Conservation (phyloP, 2,113 vertebrate species). For the Corvus cornix region DNA sequence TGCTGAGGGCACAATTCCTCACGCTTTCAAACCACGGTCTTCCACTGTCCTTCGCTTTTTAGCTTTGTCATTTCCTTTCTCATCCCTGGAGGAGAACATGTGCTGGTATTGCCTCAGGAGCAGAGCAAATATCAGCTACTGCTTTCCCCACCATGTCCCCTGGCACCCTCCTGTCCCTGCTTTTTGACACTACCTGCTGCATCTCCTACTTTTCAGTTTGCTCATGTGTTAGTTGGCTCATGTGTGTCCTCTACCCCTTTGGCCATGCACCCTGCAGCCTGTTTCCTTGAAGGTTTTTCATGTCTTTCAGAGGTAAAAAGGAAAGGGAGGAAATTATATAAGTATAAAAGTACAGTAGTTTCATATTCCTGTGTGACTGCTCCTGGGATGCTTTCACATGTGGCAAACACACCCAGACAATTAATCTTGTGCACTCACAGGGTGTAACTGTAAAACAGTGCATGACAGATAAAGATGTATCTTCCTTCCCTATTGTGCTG, state of each 20-base stretch:
- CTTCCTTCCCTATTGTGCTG: slow-evolving; percentile 1
- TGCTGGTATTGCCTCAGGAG: not conserved
- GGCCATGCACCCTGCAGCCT: not conserved
- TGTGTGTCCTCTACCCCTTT: not conserved
- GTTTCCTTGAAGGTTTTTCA: not conserved
- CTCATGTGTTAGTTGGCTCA: not conserved
- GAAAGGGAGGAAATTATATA: not conserved
- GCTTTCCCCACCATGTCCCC: not conserved
- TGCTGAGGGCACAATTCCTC: not conserved
- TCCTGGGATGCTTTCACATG: slow-evolving; percentile 27
- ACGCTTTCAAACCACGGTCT: not conserved
- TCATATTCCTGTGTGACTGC: not conserved
- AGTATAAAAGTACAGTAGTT: not conserved
- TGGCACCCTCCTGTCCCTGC: not conserved
- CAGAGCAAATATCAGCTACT: not conserved
- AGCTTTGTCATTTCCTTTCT: not conserved
- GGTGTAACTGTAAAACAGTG: slow-evolving; percentile 9
- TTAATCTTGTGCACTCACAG: slow-evolving; percentile 33
- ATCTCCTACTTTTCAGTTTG: not conserved
- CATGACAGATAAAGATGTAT: slow-evolving; percentile 41
- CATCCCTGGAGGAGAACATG: not conserved
- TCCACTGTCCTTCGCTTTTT: not conserved
- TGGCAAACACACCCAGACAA: slow-evolving; percentile 49
- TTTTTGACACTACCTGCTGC: not conserved
- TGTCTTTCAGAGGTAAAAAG: slow-evolving; percentile 5